phyloP scores from a whole-genome alignment of 92 coral and sea anemone species.

The Actinernus sp. region DNA sequence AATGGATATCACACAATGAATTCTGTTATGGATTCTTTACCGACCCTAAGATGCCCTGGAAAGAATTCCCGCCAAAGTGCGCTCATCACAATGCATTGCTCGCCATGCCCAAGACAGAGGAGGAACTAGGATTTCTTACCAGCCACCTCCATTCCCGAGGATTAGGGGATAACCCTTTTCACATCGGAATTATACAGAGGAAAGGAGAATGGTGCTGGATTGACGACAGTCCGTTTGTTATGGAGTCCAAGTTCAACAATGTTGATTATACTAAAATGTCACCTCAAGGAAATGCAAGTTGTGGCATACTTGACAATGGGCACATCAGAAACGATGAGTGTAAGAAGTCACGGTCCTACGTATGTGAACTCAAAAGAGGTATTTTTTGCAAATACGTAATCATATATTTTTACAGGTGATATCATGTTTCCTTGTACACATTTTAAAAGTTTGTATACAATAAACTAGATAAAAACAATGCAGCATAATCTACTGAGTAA shows the following conservation, averaged over 20 bases:
- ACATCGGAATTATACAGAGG: slow-evolving; percentile 69
- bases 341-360: slow-evolving; percentile 44
- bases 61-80: slow-evolving; percentile 67
- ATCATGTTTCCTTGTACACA: too few species aligned
- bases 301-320: slow-evolving; percentile 64
- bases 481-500: too few species aligned
- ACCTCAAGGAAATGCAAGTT: slow-evolving; percentile 8
- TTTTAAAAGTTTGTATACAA: too few species aligned
- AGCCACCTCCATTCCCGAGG: slow-evolving; percentile 43
- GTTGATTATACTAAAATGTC: slow-evolving; percentile 1
- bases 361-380: slow-evolving; percentile 90
- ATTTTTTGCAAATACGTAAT: background rate
- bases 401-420: too few species aligned
- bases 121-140: slow-evolving; percentile 72
- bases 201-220: slow-evolving; percentile 78
- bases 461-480: too few species aligned
- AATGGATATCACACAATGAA: slow-evolving; percentile 72
- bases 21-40: slow-evolving; percentile 80
- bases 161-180: slow-evolving; percentile 38
- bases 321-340: slow-evolving; percentile 60
- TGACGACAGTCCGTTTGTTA: slow-evolving; percentile 57
- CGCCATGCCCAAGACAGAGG: slow-evolving; percentile 93
- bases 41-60: slow-evolving; percentile 56
- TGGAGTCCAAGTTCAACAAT: slow-evolving; percentile 22
- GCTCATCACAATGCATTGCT: slow-evolving; percentile 62